Conservation (phyloP, 2,113 vertebrate species). For the Eolophus roseicapilla region DNA sequence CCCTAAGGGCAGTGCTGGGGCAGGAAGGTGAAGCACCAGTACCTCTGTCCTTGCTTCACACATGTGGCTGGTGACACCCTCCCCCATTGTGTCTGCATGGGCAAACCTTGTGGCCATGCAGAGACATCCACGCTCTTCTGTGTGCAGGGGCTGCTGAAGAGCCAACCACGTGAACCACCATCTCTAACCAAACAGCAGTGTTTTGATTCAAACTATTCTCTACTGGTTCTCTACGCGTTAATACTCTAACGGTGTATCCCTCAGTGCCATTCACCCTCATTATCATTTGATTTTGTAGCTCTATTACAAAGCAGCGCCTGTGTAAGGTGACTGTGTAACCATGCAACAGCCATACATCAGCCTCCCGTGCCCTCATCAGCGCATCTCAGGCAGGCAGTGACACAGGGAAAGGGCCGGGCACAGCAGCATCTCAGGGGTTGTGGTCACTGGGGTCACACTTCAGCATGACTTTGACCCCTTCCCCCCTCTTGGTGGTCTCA, state of each 20-base stretch:
- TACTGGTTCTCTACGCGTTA: neutral
- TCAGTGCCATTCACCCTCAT: neutral
- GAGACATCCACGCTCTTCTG: neutral
- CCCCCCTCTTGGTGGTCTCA: slow-evolving; percentile 84
- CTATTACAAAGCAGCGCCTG: neutral
- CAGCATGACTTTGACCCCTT: slow-evolving; percentile 94
- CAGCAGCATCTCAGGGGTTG: slow-evolving; percentile 74
- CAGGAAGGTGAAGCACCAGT: fast-evolving
- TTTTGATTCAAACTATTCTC: neutral
- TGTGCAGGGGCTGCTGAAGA: fast-evolving
- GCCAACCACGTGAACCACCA: neutral
- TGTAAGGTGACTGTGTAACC: neutral
- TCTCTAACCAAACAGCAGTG: neutral
- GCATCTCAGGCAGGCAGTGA: neutral
- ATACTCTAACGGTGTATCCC: neutral
- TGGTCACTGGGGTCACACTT: slow-evolving; percentile 91
- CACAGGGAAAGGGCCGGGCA: neutral
- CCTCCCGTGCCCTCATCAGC: neutral
- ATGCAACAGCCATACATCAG: neutral
- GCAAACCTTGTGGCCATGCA: fast-evolving
- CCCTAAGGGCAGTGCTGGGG: neutral
- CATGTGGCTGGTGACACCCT: neutral
- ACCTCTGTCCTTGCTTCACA: neutral
- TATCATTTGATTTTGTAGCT: neutral
- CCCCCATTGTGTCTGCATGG: fast-evolving